Conservation (phyloP, 2,888 invertebrate species). For the Drosophila meridionalis region DNA sequence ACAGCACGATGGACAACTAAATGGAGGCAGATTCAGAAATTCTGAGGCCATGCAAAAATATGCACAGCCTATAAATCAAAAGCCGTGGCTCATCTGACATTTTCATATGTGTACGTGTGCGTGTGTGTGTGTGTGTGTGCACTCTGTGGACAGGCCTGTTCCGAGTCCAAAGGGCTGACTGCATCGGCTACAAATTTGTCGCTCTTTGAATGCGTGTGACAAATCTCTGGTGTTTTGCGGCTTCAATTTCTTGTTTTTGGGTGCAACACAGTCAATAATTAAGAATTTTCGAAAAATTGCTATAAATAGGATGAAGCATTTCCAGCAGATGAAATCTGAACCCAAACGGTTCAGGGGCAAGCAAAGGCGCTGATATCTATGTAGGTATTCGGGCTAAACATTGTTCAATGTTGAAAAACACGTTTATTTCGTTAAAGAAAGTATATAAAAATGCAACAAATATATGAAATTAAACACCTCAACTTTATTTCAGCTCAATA, state of each 20-base stretch:
- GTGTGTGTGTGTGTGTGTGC: background rate
- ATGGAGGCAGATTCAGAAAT: constrained; percentile 4
- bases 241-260: background rate
- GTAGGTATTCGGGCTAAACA: no score
- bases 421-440: no score
- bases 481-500: no score
- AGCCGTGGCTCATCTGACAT: constrained; percentile 62
- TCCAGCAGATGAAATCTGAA: background rate
- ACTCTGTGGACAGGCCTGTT: background rate
- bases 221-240: constrained; percentile 37
- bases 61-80: constrained; percentile 71
- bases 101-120: constrained; percentile 25
- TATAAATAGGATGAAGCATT: constrained; percentile 14
- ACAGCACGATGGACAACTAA: constrained; percentile 35
- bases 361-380: background rate
- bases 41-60: constrained; percentile 48
- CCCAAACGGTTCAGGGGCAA: background rate
- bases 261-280: constrained; percentile 23
- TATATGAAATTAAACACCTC: no score
- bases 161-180: constrained; percentile 32
- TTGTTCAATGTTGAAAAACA: no score
- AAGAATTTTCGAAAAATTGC: constrained; percentile 17
- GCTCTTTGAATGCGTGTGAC: constrained; percentile 37
- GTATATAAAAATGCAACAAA: no score
- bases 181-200: constrained; percentile 49